These are phyloP conservation scores for Crotalus horridus DNA, from an alignment of 2,113 vertebrate species.

Conservation along the genomic window DNA sequence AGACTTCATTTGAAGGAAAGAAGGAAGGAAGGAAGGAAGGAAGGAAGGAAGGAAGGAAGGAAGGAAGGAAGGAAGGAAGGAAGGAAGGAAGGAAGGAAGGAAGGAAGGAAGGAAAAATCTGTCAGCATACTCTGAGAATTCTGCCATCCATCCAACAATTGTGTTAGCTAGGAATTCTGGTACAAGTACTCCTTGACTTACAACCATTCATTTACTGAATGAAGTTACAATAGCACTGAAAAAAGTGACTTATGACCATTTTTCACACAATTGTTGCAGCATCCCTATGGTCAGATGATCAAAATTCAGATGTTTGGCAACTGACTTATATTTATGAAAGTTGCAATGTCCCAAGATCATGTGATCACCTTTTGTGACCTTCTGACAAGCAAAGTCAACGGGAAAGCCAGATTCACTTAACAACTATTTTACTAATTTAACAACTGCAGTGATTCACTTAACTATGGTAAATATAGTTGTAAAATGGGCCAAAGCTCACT, in stretches of 20 bases:
- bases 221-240: neutral
- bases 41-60: no score
- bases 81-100: neutral
- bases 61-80: neutral
- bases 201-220: neutral
- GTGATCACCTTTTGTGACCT: neutral
- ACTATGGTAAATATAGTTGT: neutral
- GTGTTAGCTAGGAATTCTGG: neutral
- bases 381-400: neutral
- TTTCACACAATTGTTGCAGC: neutral
- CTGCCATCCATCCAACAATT: neutral
- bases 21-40: no score
- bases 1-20: neutral
- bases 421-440: neutral
- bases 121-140: neutral
- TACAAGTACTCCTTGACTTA: neutral
- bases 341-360: neutral
- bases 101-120: neutral
- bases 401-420: neutral
- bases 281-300: neutral
- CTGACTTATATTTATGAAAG: neutral
- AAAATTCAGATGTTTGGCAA: neutral
- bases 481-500: neutral
- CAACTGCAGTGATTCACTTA: neutral
- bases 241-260: neutral